Evolutionary conservation across 2,888 invertebrate genomes (phyloP).

Genomic region (Rambutsinella grinnellia): DNA sequence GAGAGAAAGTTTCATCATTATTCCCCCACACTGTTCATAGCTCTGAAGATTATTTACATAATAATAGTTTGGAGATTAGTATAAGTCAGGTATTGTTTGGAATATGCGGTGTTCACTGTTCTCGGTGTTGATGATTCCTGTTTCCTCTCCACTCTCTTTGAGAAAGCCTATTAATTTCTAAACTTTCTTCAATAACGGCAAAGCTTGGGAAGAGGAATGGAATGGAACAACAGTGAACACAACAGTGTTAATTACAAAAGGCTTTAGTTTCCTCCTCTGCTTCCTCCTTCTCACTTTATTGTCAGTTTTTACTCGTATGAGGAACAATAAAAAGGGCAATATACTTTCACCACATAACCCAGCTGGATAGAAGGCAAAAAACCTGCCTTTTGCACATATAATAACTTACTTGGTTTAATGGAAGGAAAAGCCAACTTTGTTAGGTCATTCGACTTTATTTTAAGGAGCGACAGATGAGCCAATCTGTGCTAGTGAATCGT

Average conservation of each 20-base stretch:
- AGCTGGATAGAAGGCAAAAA: too few species aligned
- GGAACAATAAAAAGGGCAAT: not conserved
- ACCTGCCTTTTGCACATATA: not conserved
- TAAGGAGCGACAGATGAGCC: too few species aligned
- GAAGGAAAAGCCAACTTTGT: too few species aligned
- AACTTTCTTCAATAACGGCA: not conserved
- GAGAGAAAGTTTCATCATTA: not conserved
- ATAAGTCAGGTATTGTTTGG: conserved; percentile 10
- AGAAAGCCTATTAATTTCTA: not conserved
- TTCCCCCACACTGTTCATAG: not conserved
- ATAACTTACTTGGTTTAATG: too few species aligned
- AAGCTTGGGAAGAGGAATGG: not conserved
- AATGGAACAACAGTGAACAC: not conserved
- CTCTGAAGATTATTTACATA: conserved; percentile 2
- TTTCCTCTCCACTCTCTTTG: not conserved
- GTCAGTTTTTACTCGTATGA: not conserved
- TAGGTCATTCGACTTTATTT: too few species aligned
- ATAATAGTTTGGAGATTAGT: not conserved
- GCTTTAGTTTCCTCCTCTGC: not conserved
- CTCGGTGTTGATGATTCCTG: not conserved
- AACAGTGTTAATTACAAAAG: conserved; percentile 13
- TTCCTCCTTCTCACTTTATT: conserved; percentile 4
- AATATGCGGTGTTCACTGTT: not conserved
- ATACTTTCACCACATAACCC: too few species aligned
- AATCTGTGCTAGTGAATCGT: too few species aligned